phyloP scores from a whole-genome alignment of 2,888 invertebrate species.

The Callyntrura guangdongensis region DNA sequence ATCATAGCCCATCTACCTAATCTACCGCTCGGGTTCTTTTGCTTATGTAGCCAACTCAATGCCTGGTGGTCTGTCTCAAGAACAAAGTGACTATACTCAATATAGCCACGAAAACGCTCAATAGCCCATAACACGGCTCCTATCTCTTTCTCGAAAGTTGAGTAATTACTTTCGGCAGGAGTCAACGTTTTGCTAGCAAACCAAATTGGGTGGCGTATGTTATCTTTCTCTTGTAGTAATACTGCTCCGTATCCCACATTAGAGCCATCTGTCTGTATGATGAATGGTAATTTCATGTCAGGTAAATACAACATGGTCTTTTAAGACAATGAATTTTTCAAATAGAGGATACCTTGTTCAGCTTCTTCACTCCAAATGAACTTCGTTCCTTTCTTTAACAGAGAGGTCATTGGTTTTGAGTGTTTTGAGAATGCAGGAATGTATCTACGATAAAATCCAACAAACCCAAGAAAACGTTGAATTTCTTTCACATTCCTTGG shows the following conservation, averaged over 20 bases:
- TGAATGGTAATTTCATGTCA: slow-evolving; percentile 81
- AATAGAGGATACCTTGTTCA: slow-evolving; percentile 61
- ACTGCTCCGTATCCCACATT: slow-evolving; percentile 85
- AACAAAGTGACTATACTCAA: slow-evolving; percentile 85
- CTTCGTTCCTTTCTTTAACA: slow-evolving; percentile 10
- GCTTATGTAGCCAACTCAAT: slow-evolving; percentile 86
- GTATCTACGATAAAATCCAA: slow-evolving; percentile 74
- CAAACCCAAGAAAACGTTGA: slow-evolving; percentile 77
- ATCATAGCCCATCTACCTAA: slow-evolving; percentile 86
- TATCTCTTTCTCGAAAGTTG: slow-evolving; percentile 86
- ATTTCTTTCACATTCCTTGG: slow-evolving; percentile 74
- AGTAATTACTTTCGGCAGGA: slow-evolving; percentile 86
- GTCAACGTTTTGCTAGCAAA: slow-evolving; percentile 79
- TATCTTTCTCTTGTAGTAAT: slow-evolving; percentile 80
- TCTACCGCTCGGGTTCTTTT: slow-evolving; percentile 86
- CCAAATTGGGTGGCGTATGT: slow-evolving; percentile 81
- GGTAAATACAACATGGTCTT: slow-evolving; percentile 82
- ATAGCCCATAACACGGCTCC: slow-evolving; percentile 85
- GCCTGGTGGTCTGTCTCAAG: slow-evolving; percentile 87
- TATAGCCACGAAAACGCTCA: slow-evolving; percentile 86
- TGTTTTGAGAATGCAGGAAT: slow-evolving; percentile 59
- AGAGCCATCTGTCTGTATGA: slow-evolving; percentile 84
- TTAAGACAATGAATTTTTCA: slow-evolving; percentile 45
- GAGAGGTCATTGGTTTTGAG: slow-evolving; percentile 57
- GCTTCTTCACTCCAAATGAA: slow-evolving; percentile 66